phyloP scores from a whole-genome alignment of 2,888 invertebrate genomes.

The Argyra leucocephala region DNA sequence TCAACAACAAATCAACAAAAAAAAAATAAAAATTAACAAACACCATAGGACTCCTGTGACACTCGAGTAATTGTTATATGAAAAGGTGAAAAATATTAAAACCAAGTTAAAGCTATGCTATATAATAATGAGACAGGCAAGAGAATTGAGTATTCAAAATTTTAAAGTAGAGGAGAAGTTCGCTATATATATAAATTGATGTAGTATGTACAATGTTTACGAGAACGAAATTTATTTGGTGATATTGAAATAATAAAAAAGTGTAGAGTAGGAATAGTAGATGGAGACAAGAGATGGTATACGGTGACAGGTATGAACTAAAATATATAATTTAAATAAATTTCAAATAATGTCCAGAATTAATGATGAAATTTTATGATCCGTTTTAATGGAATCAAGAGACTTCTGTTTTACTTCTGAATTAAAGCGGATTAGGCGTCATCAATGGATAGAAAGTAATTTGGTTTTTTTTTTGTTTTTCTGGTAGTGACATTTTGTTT shows the following conservation, averaged over 20 bases:
- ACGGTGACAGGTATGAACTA: too few species aligned
- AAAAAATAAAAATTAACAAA: not conserved
- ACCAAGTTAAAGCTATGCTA: too few species aligned
- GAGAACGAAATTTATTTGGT: too few species aligned
- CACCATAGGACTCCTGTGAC: not conserved
- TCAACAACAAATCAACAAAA: not conserved
- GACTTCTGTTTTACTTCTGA: not conserved
- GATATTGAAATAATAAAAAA: not conserved
- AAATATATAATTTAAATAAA: conserved; percentile 6
- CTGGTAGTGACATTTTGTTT: not conserved
- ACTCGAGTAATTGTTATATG: not conserved
- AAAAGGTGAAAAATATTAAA: too few species aligned
- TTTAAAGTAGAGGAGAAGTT: too few species aligned
- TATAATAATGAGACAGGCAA: too few species aligned
- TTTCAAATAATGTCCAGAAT: conserved; percentile 7
- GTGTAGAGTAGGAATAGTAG: not conserved
- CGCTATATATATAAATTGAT: too few species aligned
- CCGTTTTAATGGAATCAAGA: conserved; percentile 1
- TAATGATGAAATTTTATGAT: conserved; percentile 7
- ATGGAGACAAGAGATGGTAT: too few species aligned
- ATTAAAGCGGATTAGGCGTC: not conserved
- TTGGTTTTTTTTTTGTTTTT: not conserved
- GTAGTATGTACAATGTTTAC: too few species aligned
- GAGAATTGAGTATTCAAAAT: too few species aligned
- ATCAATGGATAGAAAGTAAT: not conserved